Evolutionary conservation across 2,888 invertebrate species (phyloP).

Genomic region (Acrocera orbiculus): DNA sequence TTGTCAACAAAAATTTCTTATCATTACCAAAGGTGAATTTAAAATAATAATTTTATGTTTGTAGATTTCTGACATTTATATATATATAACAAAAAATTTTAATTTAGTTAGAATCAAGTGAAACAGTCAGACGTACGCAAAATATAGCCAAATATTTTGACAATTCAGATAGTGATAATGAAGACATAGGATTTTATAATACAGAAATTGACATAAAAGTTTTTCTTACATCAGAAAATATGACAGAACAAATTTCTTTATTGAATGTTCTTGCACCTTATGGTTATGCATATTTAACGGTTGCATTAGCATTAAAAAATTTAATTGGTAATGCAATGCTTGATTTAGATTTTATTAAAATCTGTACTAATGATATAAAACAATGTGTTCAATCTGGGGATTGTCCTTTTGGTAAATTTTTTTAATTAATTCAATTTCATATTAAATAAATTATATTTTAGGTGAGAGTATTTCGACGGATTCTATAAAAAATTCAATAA

Average conservation of each 20-base stretch:
- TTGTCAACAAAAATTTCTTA: conserved; percentile 36
- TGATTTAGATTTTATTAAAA: conserved; percentile 49
- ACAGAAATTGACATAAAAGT: too few species aligned
- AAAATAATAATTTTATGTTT: background rate
- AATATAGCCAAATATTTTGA: too few species aligned
- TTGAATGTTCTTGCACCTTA: conserved; percentile 49
- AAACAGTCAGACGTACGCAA: too few species aligned
- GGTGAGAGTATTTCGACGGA: conserved; percentile 80
- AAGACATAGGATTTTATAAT: conserved; percentile 9
- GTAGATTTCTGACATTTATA: too few species aligned
- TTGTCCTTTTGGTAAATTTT: conserved; percentile 44
- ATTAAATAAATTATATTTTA: conserved; percentile 30
- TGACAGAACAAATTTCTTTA: conserved; percentile 35
- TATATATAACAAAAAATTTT: too few species aligned
- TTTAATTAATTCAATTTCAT: too few species aligned
- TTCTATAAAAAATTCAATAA: conserved; percentile 67
- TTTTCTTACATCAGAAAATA: conserved; percentile 21
- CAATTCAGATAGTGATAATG: conserved; percentile 14
- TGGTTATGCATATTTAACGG: conserved; percentile 53
- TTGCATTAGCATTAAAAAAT: conserved; percentile 40
- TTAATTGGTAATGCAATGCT: conserved; percentile 38
- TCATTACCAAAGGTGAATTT: conserved; percentile 25
- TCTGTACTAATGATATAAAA: conserved; percentile 46
- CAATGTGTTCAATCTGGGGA: conserved; percentile 39
- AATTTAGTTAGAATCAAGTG: too few species aligned